A percentile compares a stretch with the other conserved stretches of the same genome.
phyloP scores from a whole-genome alignment of 2,113 vertebrate genomes.

The Oreotragus oreotragus region DNA sequence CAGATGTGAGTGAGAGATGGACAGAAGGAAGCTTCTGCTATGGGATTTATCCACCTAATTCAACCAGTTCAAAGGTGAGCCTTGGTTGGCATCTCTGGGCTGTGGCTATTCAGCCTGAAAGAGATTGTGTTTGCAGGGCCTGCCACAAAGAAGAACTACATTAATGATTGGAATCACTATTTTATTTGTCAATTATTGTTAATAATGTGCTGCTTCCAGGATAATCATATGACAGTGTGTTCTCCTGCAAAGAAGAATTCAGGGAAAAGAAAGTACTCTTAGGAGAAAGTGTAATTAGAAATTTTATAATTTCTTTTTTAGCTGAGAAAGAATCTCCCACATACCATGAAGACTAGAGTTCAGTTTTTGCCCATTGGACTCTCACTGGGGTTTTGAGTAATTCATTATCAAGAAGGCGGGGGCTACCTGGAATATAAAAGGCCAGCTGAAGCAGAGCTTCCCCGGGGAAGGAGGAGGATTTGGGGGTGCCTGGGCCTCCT shows the following conservation, averaged over 20 bases:
- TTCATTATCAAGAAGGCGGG: not conserved
- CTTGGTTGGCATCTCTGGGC: accelerated
- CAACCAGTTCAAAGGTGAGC: not conserved
- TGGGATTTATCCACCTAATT: not conserved
- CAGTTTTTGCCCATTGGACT: not conserved
- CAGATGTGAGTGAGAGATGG: not conserved
- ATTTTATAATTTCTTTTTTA: not conserved
- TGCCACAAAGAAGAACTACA: not conserved
- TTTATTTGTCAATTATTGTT: not conserved
- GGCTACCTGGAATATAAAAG: not conserved
- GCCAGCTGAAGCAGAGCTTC: not conserved
- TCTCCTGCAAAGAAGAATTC: not conserved
- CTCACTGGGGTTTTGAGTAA: not conserved
- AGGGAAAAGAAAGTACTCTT: not conserved
- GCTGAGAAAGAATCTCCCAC: not conserved
- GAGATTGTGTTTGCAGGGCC: accelerated
- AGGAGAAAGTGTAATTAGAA: not conserved
- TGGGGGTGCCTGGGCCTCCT: not conserved
- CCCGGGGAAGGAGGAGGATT: not conserved
- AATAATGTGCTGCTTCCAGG: not conserved
- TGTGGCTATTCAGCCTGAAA: not conserved
- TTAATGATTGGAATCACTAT: not conserved
- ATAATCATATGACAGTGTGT: not conserved
- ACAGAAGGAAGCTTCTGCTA: not conserved
- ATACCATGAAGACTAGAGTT: not conserved